Evolutionary conservation across 1,140 invertebrate species (phyloP), one percentile per base, ranked within the genome.

Genomic region (Diuraphis noxia): DNA sequence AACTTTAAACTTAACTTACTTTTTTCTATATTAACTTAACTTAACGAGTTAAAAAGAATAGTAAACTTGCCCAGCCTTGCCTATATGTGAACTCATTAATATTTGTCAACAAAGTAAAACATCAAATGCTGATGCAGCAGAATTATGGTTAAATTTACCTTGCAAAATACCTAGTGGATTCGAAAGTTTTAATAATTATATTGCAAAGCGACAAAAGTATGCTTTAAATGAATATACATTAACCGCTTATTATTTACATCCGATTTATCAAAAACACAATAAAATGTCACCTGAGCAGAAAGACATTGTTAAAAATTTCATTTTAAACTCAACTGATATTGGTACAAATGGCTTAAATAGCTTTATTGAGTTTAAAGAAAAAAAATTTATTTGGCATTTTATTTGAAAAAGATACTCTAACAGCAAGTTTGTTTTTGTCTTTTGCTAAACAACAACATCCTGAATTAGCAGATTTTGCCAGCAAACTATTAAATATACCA

Each of bases 71-170:
- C n/a, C n/a, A n/a, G n/a, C n/a, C n/a, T n/a, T n/a, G n/a, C 82
- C 40, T 41, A 13, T 43, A 25, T 43, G 82, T 85, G 82, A 85
- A 85, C 82, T 85, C 10, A 85, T 85, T 85, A 85, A 85, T 43
- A 43, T 43, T 25, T 30, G 82, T 46, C 82, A n/a, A n/a, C n/a
- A n/a, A n/a, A n/a, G 43, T 7, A 41, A 85, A 30, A 25, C 82
- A 43, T 85, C 41, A 43, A 85, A 46, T 17, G 41, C 82, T 34
- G 82, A 85, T 85, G 82, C 82, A 43, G 82, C 82, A 43, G 82
- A 85, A 85, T 17, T 17, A n/a, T 85, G 82, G 82, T 43, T 85
- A 34, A 34, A 85, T 85, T 85, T 85, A 43, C 40, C 82, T 85
- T 19, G 25, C 5, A 79, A 79, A 79, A 79, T 79, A n/a, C n/a